A percentile compares a stretch with the other conserved stretches of the same genome.
Evolutionary conservation across 2,113 vertebrate species (phyloP).

Genomic region (Erythrocercus mccallii): DNA sequence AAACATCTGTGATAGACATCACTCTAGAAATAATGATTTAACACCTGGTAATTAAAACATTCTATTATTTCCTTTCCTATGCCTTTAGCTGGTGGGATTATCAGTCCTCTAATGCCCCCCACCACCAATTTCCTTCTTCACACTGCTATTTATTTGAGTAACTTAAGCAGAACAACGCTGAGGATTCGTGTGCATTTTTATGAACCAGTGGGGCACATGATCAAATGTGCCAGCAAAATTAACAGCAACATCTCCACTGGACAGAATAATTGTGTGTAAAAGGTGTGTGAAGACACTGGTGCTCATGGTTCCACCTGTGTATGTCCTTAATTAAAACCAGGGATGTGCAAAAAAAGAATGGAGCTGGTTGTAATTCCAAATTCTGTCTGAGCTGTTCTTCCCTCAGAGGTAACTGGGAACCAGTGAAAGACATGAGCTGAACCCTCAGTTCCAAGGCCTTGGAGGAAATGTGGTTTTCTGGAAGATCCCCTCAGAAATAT

Average conservation of each 20-base stretch:
- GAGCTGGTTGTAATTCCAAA: neutral
- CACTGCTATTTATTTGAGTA: neutral
- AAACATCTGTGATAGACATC: neutral
- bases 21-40: neutral
- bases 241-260: neutral
- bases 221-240: neutral
- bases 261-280: neutral
- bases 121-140: neutral
- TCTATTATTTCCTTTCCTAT: neutral
- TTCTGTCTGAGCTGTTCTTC: neutral
- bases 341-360: neutral
- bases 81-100: neutral
- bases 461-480: constrained; percentile 57
- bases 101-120: neutral
- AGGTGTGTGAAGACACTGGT: neutral
- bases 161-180: neutral
- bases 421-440: neutral
- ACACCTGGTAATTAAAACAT: neutral
- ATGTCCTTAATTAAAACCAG: neutral
- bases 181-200: neutral
- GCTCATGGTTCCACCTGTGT: neutral
- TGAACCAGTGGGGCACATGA: rapidly evolving
- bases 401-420: neutral
- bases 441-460: constrained; percentile 48
- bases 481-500: constrained; percentile 67